These are phyloP conservation scores for Colletes gigas DNA, from an alignment of 1,140 invertebrate species.

Conservation along the genomic window DNA sequence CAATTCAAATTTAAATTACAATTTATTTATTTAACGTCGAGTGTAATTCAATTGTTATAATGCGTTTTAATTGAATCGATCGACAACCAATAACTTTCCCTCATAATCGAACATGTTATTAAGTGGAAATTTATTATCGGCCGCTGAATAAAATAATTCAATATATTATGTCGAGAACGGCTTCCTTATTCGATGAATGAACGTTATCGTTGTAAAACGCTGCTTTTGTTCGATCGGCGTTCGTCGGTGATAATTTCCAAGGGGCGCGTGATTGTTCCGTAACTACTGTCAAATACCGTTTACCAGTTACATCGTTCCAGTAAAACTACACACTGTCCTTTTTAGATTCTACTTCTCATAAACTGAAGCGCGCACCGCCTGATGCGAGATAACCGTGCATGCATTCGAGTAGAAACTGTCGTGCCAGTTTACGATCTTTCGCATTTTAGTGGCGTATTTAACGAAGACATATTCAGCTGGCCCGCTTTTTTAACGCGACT, in stretches of 20 bases:
- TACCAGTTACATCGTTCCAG: slow-evolving; percentile 2
- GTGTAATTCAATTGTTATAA: slow-evolving; percentile 58
- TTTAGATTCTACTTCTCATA: slow-evolving; percentile 19
- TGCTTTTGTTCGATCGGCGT: not conserved
- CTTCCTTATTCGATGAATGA: slow-evolving; percentile 8
- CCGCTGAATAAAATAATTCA: slow-evolving; percentile 23
- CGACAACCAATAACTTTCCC: slow-evolving; percentile 60
- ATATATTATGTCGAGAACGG: slow-evolving; percentile 7
- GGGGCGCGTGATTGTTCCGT: not conserved
- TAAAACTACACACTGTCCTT: slow-evolving; percentile 25
- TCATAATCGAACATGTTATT: slow-evolving; percentile 62
- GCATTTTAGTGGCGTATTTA: slow-evolving; percentile 21
- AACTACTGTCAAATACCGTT: not conserved
- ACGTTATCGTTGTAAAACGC: not conserved
- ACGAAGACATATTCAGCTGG: not conserved
- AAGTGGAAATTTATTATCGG: slow-evolving; percentile 51
- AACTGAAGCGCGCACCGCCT: slow-evolving; percentile 7
- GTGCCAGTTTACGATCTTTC: slow-evolving; percentile 31
- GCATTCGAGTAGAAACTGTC: not conserved
- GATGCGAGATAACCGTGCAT: slow-evolving; percentile 29
- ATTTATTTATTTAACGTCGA: slow-evolving; percentile 61
- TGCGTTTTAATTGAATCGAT: slow-evolving; percentile 61
- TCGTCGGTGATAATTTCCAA: not conserved
- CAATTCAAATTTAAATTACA: slow-evolving; percentile 63
- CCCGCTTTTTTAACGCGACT: not conserved